Base-by-base conservation (phyloP, 2,113 vertebrate species). In the Hyperoodon ampullatus region DNA sequence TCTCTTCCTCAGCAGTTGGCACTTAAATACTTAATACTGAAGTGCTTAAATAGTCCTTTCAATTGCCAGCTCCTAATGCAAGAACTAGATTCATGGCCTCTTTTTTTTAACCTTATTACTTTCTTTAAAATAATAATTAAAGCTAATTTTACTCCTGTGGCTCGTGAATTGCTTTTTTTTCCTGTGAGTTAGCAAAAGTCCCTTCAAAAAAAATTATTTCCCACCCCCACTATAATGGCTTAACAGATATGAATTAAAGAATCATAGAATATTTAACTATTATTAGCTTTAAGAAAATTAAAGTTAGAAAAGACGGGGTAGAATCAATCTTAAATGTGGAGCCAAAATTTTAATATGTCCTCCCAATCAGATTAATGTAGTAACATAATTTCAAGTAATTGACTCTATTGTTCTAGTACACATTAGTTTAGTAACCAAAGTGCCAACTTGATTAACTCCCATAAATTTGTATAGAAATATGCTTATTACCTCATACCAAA, bases 211-310 rank as follows among this genome's bases (percentile, higher is more conserved):
- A 96, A 94, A 84, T 80, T 70, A 93, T 60, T 95, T 80, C 35
- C 65, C 81, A 35, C 53, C 11, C 60, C 80, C 30, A 75, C 68
- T 91, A 68, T 11, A 96, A 91, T 68, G 7, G 60, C 19, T 80
- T 96, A 82, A 8, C 50, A 95, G 42, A 47, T n/a, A 24, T 60
- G 72, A 90, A 86, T 28, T 1, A 63, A 93, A 91, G 35, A 80
- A 85, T 88, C 68, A 86, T 11, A 96, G 61, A 60, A 71, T 12
- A 94, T 80, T 80, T 90, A 72, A 53, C 3, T 63, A 72, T 65
- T 84, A 90, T 93, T 12, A 5, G 13, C 58, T 91, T 88, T 90
- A 95, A n/a, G 9, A 97, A 96, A 97, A 72, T 18, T 30, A 93
- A 80, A 42, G 35, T 91, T 81, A 84, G 80, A 89, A 87, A 50